Evolutionary conservation across 2,888 invertebrate species (phyloP), one percentile per base, ranked within the genome.

Genomic region (Megalurothrips usitatus): DNA sequence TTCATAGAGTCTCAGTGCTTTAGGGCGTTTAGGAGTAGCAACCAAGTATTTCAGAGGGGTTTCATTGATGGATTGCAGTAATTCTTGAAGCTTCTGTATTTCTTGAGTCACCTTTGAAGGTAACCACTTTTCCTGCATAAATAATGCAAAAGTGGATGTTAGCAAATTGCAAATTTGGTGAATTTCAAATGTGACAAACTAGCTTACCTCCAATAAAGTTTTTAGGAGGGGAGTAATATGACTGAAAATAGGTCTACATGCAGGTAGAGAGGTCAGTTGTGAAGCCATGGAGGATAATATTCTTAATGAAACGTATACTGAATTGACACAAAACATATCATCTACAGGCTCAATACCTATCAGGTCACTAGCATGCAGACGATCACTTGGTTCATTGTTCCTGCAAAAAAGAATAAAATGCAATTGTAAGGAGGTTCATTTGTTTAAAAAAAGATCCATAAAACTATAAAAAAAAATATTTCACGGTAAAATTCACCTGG

Each of bases 1-100:
- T 86, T 97, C 97, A 85, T 95, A 94, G 80, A 96, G 87, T 84
- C 94, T 92, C 83, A 97, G 88, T 0, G 94, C 92, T 87, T 95
- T 96, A 0, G 96, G 96, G 85, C 91, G 93, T 83, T 92, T 92
- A 84, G 91, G 92, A 79, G 91, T 91, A 82, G 90, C 86, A 17
- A 90, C 86, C 81, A 93, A 84, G 78, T 90, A 91, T 19, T 90
- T 88, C 82, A 92, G 88, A 48, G 90, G 90, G 83, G 91, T 91
- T 9, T 90, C 87, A 79, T 88, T 89, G 81, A 91, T 87, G 68
- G 43, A 83, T 68, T 47, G 80, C 79, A 78, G 79, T 34, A 26
- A 83, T 83, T 88, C 86, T 4, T 87, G 81, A 11, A 90, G 85
- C 49, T 86, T 86, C 26, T 87, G 86, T n/a, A 91, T 87, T 75